Evolutionary conservation across 2,113 vertebrate genomes (phyloP).

Genomic region (Xiphophorus hellerii): DNA sequence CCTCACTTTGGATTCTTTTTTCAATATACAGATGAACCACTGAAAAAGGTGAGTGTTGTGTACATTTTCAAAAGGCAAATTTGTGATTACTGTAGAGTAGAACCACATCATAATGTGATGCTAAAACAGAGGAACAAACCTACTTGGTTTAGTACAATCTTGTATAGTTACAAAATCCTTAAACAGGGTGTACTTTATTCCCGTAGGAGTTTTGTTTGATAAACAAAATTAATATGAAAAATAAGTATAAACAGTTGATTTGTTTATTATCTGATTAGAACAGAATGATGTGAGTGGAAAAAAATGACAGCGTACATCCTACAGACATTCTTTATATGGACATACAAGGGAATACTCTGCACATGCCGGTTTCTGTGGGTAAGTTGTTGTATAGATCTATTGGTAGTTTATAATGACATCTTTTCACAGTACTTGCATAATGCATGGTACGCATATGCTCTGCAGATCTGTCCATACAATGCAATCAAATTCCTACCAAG

Average conservation of each 20-base stretch:
- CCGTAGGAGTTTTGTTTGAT: neutral
- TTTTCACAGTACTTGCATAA: neutral
- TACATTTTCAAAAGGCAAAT: neutral
- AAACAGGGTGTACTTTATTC: neutral
- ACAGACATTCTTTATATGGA: constrained; percentile 66
- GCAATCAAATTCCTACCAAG: constrained; percentile 64
- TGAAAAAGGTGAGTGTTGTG: constrained; percentile 53
- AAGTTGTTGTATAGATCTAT: constrained; percentile 22
- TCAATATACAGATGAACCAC: constrained; percentile 10
- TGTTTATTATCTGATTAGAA: constrained; percentile 7
- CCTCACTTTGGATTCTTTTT: constrained; percentile 22
- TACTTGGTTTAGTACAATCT: constrained; percentile 4
- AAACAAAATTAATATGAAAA: neutral
- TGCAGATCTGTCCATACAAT: constrained; percentile 78
- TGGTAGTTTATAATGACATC: neutral
- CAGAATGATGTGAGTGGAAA: constrained; percentile 40
- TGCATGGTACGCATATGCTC: constrained; percentile 1
- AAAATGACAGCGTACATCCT: constrained; percentile 59
- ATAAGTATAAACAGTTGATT: neutral
- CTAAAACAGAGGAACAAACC: neutral
- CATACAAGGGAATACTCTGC: constrained; percentile 72
- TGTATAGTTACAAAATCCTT: neutral
- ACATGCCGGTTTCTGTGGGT: constrained; percentile 82
- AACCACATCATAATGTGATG: neutral
- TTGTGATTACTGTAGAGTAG: neutral